Evolutionary conservation across 1,140 invertebrate genomes (phyloP).

Genomic region (Rhyacophila brunnea): DNA sequence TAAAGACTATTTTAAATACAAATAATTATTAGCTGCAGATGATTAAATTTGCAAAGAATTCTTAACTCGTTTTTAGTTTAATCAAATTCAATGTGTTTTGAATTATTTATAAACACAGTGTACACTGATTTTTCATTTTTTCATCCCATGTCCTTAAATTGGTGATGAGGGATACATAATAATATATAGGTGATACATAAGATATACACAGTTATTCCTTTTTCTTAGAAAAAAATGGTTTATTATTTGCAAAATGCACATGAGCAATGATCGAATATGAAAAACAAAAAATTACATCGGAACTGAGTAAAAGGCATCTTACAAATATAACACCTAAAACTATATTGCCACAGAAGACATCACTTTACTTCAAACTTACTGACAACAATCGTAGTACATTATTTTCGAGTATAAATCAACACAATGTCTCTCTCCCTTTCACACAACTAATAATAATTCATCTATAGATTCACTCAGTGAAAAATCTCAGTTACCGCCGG

Average conservation of each 20-base stretch:
- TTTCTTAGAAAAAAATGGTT: neutral
- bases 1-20: no score
- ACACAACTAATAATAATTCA: neutral
- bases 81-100: no score
- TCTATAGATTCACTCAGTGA: neutral
- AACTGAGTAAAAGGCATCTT: constrained; percentile 1
- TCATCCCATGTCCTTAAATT: no score
- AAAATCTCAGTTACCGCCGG: no score
- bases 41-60: no score
- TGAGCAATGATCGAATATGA: neutral
- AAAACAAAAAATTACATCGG: neutral
- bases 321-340: constrained; percentile 7
- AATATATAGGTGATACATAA: no score
- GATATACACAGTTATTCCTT: neutral
- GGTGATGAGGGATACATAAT: no score
- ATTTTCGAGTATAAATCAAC: neutral
- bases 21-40: no score
- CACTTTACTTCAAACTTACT: constrained; percentile 4
- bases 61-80: no score
- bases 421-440: neutral
- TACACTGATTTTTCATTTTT: no score
- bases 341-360: constrained; percentile 1
- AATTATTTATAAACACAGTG: no score
- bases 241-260: constrained; percentile 14
- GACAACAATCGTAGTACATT: neutral